These are phyloP conservation scores for Craterocephalus amniculus DNA, from an alignment of 2,797 vertebrate genomes.

Conservation along the genomic window DNA sequence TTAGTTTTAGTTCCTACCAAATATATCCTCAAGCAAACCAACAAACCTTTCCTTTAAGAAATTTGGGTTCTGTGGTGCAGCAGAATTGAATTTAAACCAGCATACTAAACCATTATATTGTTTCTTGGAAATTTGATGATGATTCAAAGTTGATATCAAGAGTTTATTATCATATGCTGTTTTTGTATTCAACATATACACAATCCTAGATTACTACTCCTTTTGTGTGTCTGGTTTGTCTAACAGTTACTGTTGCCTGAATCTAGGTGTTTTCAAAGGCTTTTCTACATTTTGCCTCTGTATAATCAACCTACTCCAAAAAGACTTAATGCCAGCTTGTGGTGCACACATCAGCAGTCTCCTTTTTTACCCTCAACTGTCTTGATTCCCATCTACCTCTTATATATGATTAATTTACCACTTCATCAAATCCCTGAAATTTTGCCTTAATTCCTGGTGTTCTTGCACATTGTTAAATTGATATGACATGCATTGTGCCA, in stretches of 20 bases:
- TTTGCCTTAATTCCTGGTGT: conserved; percentile 70
- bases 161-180: conserved; percentile 20
- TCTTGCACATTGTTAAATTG: conserved; percentile 42
- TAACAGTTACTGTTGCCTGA: conserved; percentile 26
- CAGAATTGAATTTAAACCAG: conserved; percentile 42
- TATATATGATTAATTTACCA: conserved; percentile 61
- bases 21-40: conserved; percentile 55
- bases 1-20: conserved; percentile 65
- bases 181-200: conserved; percentile 41
- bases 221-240: conserved; percentile 43
- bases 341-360: conserved; percentile 34
- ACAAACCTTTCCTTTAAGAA: conserved; percentile 39
- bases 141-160: conserved; percentile 29
- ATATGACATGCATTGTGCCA: conserved; percentile 59
- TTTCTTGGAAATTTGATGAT: conserved; percentile 32
- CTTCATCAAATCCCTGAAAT: conserved; percentile 55
- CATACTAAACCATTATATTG: conserved; percentile 39
- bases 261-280: conserved; percentile 13
- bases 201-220: conserved; percentile 13
- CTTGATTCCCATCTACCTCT: conserved; percentile 76
- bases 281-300: conserved; percentile 13
- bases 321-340: conserved; percentile 37
- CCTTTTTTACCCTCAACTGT: conserved; percentile 60
- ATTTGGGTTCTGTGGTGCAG: conserved; percentile 42
- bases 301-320: conserved; percentile 30